Evolutionary conservation across 2,797 vertebrate species (phyloP).

Genomic region (Sebastes oblongus): DNA sequence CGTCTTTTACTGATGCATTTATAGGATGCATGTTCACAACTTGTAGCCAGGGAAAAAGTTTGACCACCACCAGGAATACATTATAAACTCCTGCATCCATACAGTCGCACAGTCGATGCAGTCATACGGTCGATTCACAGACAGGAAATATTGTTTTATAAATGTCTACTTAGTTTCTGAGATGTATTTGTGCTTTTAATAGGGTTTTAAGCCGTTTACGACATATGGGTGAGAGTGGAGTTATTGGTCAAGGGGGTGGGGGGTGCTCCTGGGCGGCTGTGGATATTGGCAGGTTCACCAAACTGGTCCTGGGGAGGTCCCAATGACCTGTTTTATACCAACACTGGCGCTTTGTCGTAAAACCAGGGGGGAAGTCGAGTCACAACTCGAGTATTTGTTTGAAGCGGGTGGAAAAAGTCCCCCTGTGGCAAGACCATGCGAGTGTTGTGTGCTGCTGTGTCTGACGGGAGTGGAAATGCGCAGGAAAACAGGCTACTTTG

Average conservation of each 20-base stretch:
- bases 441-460: conserved; percentile 65
- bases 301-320: conserved; percentile 80
- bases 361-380: conserved; percentile 76
- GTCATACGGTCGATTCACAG: conserved; percentile 59
- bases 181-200: conserved; percentile 81
- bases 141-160: conserved; percentile 81
- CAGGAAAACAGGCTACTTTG: conserved; percentile 57
- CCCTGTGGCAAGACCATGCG: conserved; percentile 50
- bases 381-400: conserved; percentile 78
- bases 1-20: conserved; percentile 72
- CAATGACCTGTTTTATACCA: conserved; percentile 86
- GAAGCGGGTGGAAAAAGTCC: conserved; percentile 76
- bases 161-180: conserved; percentile 78
- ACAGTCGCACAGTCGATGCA: conserved; percentile 46
- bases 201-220: conserved; percentile 82
- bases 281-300: conserved; percentile 76
- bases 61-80: conserved; percentile 66
- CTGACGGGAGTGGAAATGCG: conserved; percentile 61
- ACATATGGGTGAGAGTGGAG: conserved; percentile 73
- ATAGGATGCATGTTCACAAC: conserved; percentile 77
- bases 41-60: conserved; percentile 68
- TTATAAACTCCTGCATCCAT: conserved; percentile 69
- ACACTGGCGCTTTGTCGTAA: conserved; percentile 80
- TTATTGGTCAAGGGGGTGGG: conserved; percentile 72
- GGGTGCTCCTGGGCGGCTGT: conserved; percentile 65